phyloP scores from a whole-genome alignment of 1,140 invertebrate species.

The Trialeurodes vaporariorum region DNA sequence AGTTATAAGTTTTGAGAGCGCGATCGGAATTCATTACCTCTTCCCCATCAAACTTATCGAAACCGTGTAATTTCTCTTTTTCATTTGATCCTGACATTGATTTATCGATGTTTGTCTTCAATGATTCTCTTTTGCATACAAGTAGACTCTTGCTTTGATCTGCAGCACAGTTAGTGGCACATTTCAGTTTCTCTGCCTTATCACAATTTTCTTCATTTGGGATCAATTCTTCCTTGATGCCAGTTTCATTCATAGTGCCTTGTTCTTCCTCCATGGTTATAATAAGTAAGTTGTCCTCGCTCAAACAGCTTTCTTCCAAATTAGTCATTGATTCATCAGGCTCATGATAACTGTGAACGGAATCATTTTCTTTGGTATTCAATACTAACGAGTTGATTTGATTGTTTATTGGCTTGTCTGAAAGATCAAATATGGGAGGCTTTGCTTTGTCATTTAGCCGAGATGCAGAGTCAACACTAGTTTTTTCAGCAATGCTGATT shows the following conservation, averaged over 20 bases:
- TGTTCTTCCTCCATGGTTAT: neutral
- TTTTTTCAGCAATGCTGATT: too few relatives aligned
- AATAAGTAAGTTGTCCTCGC: neutral
- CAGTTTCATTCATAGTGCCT: neutral
- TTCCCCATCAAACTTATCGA: too few relatives aligned
- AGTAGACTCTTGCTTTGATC: neutral
- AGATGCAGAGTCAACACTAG: too few relatives aligned
- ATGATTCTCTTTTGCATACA: neutral
- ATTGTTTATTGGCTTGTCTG: neutral
- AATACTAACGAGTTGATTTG: neutral
- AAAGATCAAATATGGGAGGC: too few relatives aligned
- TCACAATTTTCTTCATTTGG: neutral
- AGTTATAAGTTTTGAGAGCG: too few relatives aligned
- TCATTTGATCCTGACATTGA: neutral
- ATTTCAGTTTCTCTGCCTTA: neutral
- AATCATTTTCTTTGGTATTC: neutral
- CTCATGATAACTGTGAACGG: neutral
- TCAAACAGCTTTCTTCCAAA: neutral
- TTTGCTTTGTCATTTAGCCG: too few relatives aligned
- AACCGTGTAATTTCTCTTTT: too few relatives aligned
- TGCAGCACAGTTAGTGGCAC: neutral
- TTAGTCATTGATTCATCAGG: neutral
- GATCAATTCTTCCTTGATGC: neutral
- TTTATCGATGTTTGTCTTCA: neutral
- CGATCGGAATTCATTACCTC: too few relatives aligned